Evolutionary conservation across 2,888 invertebrate genomes (phyloP), one percentile per base, ranked within the genome.

Genomic region (Chloromyia formosa): DNA sequence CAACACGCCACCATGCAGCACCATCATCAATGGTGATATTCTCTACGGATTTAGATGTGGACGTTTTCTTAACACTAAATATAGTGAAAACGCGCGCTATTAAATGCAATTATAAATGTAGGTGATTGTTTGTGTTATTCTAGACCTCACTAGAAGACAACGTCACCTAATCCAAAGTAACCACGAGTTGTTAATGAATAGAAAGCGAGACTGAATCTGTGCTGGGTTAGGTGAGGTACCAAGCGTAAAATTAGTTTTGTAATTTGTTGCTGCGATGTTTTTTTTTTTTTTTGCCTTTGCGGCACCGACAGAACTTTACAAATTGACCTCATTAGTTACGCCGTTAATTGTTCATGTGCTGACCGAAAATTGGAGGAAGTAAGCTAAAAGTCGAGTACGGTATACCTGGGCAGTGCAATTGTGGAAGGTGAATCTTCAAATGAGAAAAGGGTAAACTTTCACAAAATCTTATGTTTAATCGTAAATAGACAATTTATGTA

Each of bases 101-200:
- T 49, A 49, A 49, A 49, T 49, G 49, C 16, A 49, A 49, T 49
- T 49, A 49, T 49, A n/a, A 49, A 49, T 49, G 49, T 49, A 7
- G 49, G 49, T 49, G 49, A 49, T 49, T 49, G 49, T 49, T 35
- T 35, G 16, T 49, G 49, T n/a, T 49, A 49, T 49, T 49, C 49
- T 49, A 49, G 49, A n/a, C 49, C 16, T 49, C 49, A 49, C 5
- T 5, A 49, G 27, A 35, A 35, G 27, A 35, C 27, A 35, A 35
- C 27, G 27, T 35, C 49, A 49, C 49, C 16, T 49, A 49, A 49
- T n/a, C 49, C 49, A 49, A n/a, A 12, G 16, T 12, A n/a, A n/a
- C n/a, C n/a, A n/a, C 49, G 49, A 49, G 16, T n/a, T 1, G 49
- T 49, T 49, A 49, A 49, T 49, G 49, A 49, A 49, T 49, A n/a